Conservation (phyloP, 2,113 vertebrate genomes). For the Gallinago undulata region DNA sequence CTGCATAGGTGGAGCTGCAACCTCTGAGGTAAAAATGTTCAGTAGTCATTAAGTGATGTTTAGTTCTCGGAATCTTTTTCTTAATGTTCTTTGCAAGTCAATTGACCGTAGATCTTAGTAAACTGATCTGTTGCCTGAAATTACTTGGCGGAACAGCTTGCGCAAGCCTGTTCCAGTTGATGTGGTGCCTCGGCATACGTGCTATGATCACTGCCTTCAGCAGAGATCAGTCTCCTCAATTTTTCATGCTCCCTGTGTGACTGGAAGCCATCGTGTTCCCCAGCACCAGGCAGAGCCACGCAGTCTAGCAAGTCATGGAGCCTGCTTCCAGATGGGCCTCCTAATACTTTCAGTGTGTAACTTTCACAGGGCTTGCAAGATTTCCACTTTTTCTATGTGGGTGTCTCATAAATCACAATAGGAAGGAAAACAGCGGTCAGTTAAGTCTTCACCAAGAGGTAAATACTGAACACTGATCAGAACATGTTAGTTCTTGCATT, state of each 20-base stretch:
- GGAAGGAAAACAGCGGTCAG: background rate
- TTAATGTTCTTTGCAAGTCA: background rate
- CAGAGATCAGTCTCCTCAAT: background rate
- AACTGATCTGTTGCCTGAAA: background rate
- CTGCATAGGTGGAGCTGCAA: background rate
- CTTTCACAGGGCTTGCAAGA: background rate
- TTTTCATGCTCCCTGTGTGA: background rate
- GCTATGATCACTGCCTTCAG: background rate
- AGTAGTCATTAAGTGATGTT: background rate
- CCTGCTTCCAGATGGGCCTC: background rate
- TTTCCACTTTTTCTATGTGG: background rate
- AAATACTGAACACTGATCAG: background rate
- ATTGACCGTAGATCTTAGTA: background rate
- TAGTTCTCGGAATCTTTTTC: background rate
- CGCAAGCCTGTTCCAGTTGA: fast-evolving
- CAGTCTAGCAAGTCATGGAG: background rate
- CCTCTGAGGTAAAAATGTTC: background rate
- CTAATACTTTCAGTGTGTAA: background rate
- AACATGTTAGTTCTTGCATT: background rate
- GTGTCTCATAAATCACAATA: background rate
- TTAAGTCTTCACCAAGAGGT: background rate
- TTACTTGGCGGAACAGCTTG: background rate
- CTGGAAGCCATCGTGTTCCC: background rate
- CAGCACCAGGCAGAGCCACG: background rate
- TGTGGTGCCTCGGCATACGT: background rate